Percentiles rank a stretch among this genome's conserved stretches.
These are phyloP conservation scores for Conger conger DNA, from an alignment of 2,113 vertebrate species.

Conservation along the genomic window DNA sequence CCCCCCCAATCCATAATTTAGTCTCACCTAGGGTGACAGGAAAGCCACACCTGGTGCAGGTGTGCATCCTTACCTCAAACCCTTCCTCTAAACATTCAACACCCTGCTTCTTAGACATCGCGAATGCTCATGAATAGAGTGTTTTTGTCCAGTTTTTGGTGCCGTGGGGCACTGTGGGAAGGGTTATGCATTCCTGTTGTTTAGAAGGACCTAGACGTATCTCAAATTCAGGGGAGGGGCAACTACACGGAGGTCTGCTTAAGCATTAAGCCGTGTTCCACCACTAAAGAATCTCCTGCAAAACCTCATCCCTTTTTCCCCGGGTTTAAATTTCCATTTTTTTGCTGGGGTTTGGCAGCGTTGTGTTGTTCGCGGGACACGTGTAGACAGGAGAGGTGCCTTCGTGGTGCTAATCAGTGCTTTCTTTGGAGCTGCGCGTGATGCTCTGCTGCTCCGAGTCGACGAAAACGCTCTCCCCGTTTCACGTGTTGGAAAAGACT, in stretches of 20 bases:
- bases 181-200: background rate
- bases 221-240: background rate
- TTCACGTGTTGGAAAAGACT: background rate
- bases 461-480: background rate
- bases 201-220: background rate
- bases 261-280: background rate
- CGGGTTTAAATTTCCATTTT: constrained; percentile 6
- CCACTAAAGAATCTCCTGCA: background rate
- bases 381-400: background rate
- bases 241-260: background rate
- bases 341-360: background rate
- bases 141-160: background rate
- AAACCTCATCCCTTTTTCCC: background rate
- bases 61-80: background rate
- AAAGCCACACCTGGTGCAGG: no score
- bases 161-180: background rate
- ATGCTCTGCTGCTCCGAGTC: background rate
- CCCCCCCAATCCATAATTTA: no score
- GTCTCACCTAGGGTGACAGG: no score
- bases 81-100: background rate
- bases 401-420: background rate
- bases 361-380: background rate
- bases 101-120: no score
- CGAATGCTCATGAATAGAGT: background rate
- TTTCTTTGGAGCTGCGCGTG: constrained; percentile 1